Conservation (phyloP, 2,888 invertebrate species). For the Trichopoda pennipes region DNA sequence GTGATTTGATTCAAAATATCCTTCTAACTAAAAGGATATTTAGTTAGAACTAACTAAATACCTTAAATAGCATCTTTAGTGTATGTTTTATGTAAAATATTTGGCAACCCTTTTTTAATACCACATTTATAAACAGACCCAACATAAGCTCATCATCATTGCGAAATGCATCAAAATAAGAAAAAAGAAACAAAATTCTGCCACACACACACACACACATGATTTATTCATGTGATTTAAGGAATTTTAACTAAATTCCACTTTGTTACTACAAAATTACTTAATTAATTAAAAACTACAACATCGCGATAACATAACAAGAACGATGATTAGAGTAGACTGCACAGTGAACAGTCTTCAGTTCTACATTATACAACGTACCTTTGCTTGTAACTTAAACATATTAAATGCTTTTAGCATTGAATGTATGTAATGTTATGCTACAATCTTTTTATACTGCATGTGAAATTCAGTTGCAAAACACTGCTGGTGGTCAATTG, state of each 20-base stretch:
- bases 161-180: no score
- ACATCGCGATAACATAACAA: conserved; percentile 20
- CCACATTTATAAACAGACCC: background rate
- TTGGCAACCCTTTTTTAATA: background rate
- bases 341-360: background rate
- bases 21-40: no score
- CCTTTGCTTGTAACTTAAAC: conserved; percentile 33
- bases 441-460: background rate
- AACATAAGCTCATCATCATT: background rate
- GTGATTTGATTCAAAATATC: no score
- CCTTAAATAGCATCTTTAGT: no score
- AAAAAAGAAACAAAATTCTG: no score
- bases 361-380: background rate
- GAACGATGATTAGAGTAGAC: conserved; percentile 24
- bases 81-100: no score
- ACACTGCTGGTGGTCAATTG: conserved; percentile 53
- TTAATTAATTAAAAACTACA: conserved; percentile 65
- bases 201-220: conserved; percentile 16
- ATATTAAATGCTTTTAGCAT: conserved; percentile 57
- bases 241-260: conserved; percentile 53
- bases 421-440: conserved; percentile 16
- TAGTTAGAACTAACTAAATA: no score
- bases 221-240: conserved; percentile 63
- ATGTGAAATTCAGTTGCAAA: conserved; percentile 3
- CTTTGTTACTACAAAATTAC: conserved; percentile 58